Conservation (phyloP, 1,140 invertebrate species). For the Atta cephalotes region DNA sequence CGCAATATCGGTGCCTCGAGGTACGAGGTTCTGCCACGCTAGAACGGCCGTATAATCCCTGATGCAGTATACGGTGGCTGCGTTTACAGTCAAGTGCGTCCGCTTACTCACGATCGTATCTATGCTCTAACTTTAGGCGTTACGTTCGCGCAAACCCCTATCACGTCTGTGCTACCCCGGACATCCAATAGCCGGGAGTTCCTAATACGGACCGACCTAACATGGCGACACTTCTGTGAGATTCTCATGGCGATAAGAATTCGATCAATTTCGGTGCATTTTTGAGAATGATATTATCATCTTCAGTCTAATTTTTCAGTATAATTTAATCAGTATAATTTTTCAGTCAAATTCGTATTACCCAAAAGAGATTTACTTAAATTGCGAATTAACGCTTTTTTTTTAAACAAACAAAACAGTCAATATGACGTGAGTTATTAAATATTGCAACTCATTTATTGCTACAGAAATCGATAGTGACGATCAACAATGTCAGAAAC, state of each 20-base stretch:
- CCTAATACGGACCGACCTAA: constrained; percentile 4
- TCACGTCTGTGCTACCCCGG: constrained; percentile 57
- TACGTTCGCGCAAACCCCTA: constrained; percentile 66
- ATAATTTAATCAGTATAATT: no score
- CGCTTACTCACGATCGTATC: constrained; percentile 70
- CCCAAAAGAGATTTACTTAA: neutral
- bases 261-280: constrained; percentile 3
- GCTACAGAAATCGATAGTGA: constrained; percentile 17
- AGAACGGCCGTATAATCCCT: constrained; percentile 47
- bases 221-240: constrained; percentile 35
- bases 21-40: constrained; percentile 24
- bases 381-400: neutral
- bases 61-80: constrained; percentile 13
- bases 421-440: constrained; percentile 4
- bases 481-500: neutral
- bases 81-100: constrained; percentile 66
- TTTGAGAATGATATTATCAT: constrained; percentile 17
- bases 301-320: no score
- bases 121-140: constrained; percentile 63
- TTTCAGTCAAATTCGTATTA: neutral
- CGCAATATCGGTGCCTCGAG: constrained; percentile 43
- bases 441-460: neutral
- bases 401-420: neutral
- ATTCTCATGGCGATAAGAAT: constrained; percentile 62
- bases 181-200: constrained; percentile 62